Conservation (phyloP, 2,888 invertebrate species). For the Hoplodrina blanda region DNA sequence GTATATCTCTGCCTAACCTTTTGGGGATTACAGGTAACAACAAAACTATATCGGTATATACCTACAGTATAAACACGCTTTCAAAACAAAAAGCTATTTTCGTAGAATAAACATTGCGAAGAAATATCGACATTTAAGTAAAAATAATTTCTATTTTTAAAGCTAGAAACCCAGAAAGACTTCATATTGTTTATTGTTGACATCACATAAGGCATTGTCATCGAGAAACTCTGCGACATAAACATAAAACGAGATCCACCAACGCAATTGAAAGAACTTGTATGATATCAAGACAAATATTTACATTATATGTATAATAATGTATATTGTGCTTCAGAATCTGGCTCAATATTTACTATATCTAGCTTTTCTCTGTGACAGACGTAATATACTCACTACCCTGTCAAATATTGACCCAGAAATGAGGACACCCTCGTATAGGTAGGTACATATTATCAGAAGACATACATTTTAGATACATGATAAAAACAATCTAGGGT, state of each 20-base stretch:
- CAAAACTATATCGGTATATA: neutral
- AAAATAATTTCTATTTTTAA: conserved; percentile 5
- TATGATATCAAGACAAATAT: conserved; percentile 41
- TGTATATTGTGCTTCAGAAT: conserved; percentile 20
- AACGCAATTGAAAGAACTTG: conserved; percentile 24
- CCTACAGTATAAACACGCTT: neutral
- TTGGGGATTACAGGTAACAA: neutral
- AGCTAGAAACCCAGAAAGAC: neutral
- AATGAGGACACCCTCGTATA: conserved; percentile 30
- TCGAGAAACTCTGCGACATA: conserved; percentile 25
- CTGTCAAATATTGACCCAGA: conserved; percentile 49
- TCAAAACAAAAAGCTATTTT: conserved; percentile 1
- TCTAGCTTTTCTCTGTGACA: conserved; percentile 33
- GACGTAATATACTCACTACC: conserved; percentile 27
- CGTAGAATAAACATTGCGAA: neutral
- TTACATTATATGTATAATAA: conserved; percentile 16
- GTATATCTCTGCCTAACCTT: too few species aligned
- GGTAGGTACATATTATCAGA: neutral
- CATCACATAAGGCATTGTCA: neutral
- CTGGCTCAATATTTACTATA: conserved; percentile 47
- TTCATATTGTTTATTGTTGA: conserved; percentile 17
- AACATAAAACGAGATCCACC: conserved; percentile 24
- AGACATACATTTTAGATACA: conserved; percentile 35
- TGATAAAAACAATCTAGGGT: conserved; percentile 55
- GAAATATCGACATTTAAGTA: neutral